Evolutionary conservation across 1,140 invertebrate species (phyloP), one percentile per base, ranked within the genome.

Genomic region (Drosophila subpulchrella): DNA sequence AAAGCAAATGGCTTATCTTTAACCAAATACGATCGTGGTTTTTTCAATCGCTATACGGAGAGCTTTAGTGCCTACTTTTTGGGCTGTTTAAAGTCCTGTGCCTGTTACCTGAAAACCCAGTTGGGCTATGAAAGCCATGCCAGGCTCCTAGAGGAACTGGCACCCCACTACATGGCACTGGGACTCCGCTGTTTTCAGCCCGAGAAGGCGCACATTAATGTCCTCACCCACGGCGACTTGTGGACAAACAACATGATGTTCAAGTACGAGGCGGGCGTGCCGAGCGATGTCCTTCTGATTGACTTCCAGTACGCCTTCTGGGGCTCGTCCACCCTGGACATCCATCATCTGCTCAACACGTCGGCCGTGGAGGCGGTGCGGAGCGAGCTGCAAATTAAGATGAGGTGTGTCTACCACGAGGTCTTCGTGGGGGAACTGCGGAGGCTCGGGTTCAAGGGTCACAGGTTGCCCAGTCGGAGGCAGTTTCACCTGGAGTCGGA

Each of bases 191-290:
- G 72, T 12, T 90, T 91, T 57, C 78, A 80, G 38, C 62, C 75
- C 3, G 65, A 93, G 13, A 61, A 90, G 3, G 88, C 93, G n/a
- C 93, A 94, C 55, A 94, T 95, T 47, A 93, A 93, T 68, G 94
- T 95, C 3, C 89, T 95, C 20, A 94, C 93, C 68, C 95, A 95
- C 60, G 95, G 95, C 20, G 95, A 95, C 81, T 91, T 93, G n/a
- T 95, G 95, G 95, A 91, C 94, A 0, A 95, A 95, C 75, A 96
- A 96, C 78, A 94, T 95, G 92, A 83, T 96, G 71, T 95, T 95
- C 82, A 93, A 93, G 46, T 95, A 95, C 74, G 83, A 94, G 11
- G 67, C 20, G 7, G 90, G 86, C 39, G 92, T 93, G 72, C 92
- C 94, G 0, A 75, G 93, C 39, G 92, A 93, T 61, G 93, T 94